Evolutionary conservation across 2,797 vertebrate species (phyloP).

Genomic region (Harpagifer antarcticus): DNA sequence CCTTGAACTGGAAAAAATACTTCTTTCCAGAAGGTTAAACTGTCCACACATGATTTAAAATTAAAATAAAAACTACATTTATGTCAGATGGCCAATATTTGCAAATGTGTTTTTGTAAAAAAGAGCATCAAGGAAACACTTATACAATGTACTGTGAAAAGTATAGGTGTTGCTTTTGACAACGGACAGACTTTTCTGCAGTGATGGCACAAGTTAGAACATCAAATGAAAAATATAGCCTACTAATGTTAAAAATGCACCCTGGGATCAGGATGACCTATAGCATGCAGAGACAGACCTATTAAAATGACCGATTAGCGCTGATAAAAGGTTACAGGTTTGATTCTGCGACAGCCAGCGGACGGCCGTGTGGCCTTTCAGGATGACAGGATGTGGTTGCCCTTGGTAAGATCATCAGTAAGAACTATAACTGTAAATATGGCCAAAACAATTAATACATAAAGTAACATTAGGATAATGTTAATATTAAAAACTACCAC

Average conservation of each 20-base stretch:
- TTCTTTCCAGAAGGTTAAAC: constrained; percentile 1
- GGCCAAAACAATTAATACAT: background rate
- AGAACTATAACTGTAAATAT: background rate
- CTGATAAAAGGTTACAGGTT: constrained; percentile 35
- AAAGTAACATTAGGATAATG: background rate
- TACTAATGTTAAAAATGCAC: constrained; percentile 27
- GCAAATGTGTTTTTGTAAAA: background rate
- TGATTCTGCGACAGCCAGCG: constrained; percentile 2
- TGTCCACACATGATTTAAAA: background rate
- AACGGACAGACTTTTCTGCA: background rate
- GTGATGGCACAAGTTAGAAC: background rate
- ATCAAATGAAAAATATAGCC: constrained; percentile 10
- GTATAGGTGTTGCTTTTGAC: background rate
- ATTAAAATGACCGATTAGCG: constrained; percentile 36
- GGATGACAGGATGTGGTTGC: constrained; percentile 1
- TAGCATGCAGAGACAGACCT: constrained; percentile 11
- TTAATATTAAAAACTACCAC: background rate
- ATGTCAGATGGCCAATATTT: background rate
- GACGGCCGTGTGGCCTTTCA: constrained; percentile 5
- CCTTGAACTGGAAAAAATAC: constrained; percentile 12
- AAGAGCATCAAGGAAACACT: background rate
- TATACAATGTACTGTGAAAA: no score
- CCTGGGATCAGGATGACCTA: constrained; percentile 21
- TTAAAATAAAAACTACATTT: background rate
- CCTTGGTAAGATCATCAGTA: background rate